Base-by-base conservation (phyloP, 2,888 invertebrate species). In the Dasypogon diadema region DNA sequence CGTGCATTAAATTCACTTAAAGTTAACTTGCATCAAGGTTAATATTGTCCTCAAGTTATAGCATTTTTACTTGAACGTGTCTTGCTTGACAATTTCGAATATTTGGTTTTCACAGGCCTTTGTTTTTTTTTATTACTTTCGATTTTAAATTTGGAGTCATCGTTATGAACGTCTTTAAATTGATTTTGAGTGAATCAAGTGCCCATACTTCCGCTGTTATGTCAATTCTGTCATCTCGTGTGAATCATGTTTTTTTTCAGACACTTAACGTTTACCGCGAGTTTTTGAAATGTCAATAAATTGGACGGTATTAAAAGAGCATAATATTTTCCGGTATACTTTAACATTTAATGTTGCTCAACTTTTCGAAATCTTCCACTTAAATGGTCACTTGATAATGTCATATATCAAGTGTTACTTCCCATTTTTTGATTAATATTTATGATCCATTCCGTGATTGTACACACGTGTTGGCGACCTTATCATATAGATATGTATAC, bases 1-100 rank as follows among this genome's bases (percentile, higher is more conserved):
- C 60, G 42, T 60, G 60, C 37, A 37, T 60, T 60, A 60, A 34
- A 18, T 16, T 26, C 18, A 12, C 26, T 56, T 26, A 5, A 14
- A 56, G 56, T 42, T 42, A 12, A 42, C 12, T 12, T 42, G 42
- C 42, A 42, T 0, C 42, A 42, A 42, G 42, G 42, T 42, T 42
- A 42, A 42, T 30, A 30, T 42, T 42, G 2, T 42, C 42, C 42
- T 42, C 42, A 42, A 42, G 42, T 42, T 42, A 12, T 42, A n/a
- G 42, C n/a, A 42, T 12, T 42, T n/a, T 42, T 12, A 42, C 42
- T n/a, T 42, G 42, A 12, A 42, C 42, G 42, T 42, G 42, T 3
- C 8, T 42, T 42, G 42, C 10, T 42, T 42, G 6, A 12, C 42
- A 42, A 42, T 42, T 42, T 42, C 42, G n/a, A 42, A 5, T 30